Evolutionary conservation across 2,113 vertebrate genomes (phyloP).

Genomic region (Danionella cerebrum): DNA sequence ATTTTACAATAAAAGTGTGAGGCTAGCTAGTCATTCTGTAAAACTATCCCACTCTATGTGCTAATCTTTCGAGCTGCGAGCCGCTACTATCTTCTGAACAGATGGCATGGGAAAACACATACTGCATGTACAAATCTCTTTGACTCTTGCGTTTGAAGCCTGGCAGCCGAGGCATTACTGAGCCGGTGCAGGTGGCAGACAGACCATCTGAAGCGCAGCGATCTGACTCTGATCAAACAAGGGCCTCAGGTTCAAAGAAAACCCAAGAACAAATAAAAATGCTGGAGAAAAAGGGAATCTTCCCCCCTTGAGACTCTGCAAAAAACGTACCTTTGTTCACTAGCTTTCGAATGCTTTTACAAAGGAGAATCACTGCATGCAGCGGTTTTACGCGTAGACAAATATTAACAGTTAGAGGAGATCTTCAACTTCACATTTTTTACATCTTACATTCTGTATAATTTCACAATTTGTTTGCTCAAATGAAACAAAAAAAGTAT

Average conservation of each 20-base stretch:
- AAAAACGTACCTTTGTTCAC: neutral
- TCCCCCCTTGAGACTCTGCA: neutral
- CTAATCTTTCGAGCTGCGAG: slow-evolving; percentile 20
- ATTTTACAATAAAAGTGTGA: neutral
- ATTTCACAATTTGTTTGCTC: too few relatives aligned
- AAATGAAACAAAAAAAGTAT: too few relatives aligned
- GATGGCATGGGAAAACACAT: neutral
- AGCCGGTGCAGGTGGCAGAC: slow-evolving; percentile 29
- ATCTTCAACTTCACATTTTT: too few relatives aligned
- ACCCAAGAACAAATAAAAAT: neutral
- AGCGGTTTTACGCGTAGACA: too few relatives aligned
- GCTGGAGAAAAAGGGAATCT: neutral
- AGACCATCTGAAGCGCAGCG: slow-evolving; percentile 15
- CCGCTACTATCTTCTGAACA: slow-evolving; percentile 24
- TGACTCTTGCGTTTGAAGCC: slow-evolving; percentile 29
- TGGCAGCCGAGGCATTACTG: slow-evolving; percentile 32
- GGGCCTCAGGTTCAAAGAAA: slow-evolving; percentile 22
- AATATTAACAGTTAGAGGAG: too few relatives aligned
- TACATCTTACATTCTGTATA: too few relatives aligned
- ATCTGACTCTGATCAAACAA: slow-evolving; percentile 13
- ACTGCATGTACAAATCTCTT: slow-evolving; percentile 6
- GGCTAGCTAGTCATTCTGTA: neutral
- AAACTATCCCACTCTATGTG: neutral
- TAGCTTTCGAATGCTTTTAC: too few relatives aligned
- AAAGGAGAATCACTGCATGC: too few relatives aligned